Conservation (phyloP, 2,888 invertebrate genomes). For the Lissocephala sabroskyi region DNA sequence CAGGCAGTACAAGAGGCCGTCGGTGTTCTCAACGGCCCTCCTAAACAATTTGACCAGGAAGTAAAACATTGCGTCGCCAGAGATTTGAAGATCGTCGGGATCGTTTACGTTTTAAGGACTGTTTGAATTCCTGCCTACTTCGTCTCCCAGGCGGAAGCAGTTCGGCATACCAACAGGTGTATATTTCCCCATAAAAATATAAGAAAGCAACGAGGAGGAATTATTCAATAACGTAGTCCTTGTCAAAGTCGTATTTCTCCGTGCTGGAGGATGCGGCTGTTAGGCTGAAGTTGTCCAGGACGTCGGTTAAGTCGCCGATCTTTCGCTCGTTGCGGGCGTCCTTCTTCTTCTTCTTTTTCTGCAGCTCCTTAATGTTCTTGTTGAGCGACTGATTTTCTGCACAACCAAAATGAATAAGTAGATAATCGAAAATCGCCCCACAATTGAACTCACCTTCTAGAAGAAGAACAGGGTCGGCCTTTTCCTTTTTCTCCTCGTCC, state of each 20-base stretch:
- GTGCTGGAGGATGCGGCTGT: slow-evolving; percentile 33
- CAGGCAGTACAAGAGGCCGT: slow-evolving; percentile 41
- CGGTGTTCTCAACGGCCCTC: no score
- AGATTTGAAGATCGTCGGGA: background rate
- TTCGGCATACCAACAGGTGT: no score
- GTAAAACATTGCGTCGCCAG: background rate
- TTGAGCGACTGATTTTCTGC: slow-evolving; percentile 75
- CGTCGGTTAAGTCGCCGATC: slow-evolving; percentile 77
- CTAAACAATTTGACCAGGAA: background rate
- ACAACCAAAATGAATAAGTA: no score
- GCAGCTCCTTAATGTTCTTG: slow-evolving; percentile 74
- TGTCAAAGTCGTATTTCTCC: slow-evolving; percentile 69
- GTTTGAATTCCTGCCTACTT: no score
- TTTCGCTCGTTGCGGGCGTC: slow-evolving; percentile 76
- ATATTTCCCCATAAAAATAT: background rate
- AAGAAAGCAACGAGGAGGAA: background rate
- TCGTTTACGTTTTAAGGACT: slow-evolving; percentile 6
- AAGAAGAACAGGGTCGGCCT: slow-evolving; percentile 78
- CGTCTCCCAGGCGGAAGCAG: no score
- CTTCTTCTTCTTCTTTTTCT: slow-evolving; percentile 76
- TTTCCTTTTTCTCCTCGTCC: slow-evolving; percentile 68
- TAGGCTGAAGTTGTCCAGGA: slow-evolving; percentile 75
- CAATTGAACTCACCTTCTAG: slow-evolving; percentile 82
- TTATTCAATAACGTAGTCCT: slow-evolving; percentile 66
- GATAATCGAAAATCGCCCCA: no score